Base-by-base conservation (phyloP, 64 coral and sea anemone genomes). In the Orbicella faveolata region DNA sequence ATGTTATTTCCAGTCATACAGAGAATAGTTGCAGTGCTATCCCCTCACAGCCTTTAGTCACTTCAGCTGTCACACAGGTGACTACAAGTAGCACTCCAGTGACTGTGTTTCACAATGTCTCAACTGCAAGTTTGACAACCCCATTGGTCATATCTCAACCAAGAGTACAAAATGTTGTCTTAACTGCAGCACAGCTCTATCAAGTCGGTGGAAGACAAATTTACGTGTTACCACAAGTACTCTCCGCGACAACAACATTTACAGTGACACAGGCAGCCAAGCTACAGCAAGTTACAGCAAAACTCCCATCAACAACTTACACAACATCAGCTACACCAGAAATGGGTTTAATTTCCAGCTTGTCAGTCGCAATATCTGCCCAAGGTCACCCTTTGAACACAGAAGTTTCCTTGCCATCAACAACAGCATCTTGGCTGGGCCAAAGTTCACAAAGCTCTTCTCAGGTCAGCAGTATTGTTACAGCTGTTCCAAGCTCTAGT, bases 161-260 rank as follows among this genome's bases (percentile, higher is more conserved):
- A 72, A 73, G 21, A 20, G 65, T 33, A 72, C 82, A 85, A 39
- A 72, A 73, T 85, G 65, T 52, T 16, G 35, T 85, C 20, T 73
- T 85, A 85, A 85, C 63, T 72, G 82, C 20, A 33, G 63, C 37
- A 25, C 39, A 85, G n/a, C 37, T 85, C 17, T 52, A 26, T 85
- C 65, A 73, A 52, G 66, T 85, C 10, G 82, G 41, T 4, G 36
- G 30, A 11, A 85, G n/a, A 35, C 82, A 72, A 53, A 37, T 85
- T 21, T 72, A 72, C 53, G 63, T 85, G 20, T 52, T 85, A 52
- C 82, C 82, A 72, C 36, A 52, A 33, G 36, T 21, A 23, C 7
- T 48, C 4, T 44, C 66, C 20, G 14, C 1, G 2, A 33, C 82
- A 85, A 14, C 65, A 72, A 26, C 82, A 72, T 16, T 35, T 57